Percentiles rank a stretch among this genome's conserved stretches.
Evolutionary conservation across 2,888 invertebrate species (phyloP).

Genomic region (Cosmorhoe ocellata): DNA sequence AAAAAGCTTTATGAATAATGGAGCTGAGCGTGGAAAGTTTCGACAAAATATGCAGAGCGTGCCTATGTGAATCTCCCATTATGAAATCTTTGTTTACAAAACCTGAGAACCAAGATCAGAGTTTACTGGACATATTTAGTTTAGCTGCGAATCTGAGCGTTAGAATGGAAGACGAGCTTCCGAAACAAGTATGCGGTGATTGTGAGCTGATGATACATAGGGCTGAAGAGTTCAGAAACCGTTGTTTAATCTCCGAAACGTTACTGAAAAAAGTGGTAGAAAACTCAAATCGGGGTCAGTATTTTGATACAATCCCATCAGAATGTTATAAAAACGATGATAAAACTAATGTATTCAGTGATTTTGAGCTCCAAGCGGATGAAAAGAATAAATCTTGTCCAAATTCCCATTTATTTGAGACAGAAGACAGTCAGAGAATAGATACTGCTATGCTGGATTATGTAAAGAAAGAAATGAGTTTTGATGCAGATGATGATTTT

Average conservation of each 20-base stretch:
- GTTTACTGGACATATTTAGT: conserved; percentile 52
- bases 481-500: conserved; percentile 21
- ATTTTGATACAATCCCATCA: conserved; percentile 6
- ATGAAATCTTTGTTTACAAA: conserved; percentile 56
- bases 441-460: neutral
- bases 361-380: conserved; percentile 3
- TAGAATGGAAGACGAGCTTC: conserved; percentile 51
- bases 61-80: conserved; percentile 48
- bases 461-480: conserved; percentile 21
- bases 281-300: conserved; percentile 24
- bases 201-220: conserved; percentile 57
- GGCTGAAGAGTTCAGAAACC: conserved; percentile 62
- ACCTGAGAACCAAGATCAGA: conserved; percentile 46
- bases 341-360: conserved; percentile 9
- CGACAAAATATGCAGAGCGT: conserved; percentile 60
- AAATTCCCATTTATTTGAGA: neutral
- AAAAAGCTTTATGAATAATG: conserved; percentile 29
- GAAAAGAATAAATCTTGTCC: conserved; percentile 21
- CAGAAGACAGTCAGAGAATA: neutral
- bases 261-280: conserved; percentile 50
- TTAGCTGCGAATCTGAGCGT: conserved; percentile 57
- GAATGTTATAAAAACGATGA: conserved; percentile 19
- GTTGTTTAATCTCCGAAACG: conserved; percentile 57
- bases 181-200: conserved; percentile 64
- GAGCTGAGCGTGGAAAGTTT: conserved; percentile 40